Evolutionary conservation across 2,797 vertebrate genomes (phyloP).

Genomic region (Macrochelys suwanniensis): DNA sequence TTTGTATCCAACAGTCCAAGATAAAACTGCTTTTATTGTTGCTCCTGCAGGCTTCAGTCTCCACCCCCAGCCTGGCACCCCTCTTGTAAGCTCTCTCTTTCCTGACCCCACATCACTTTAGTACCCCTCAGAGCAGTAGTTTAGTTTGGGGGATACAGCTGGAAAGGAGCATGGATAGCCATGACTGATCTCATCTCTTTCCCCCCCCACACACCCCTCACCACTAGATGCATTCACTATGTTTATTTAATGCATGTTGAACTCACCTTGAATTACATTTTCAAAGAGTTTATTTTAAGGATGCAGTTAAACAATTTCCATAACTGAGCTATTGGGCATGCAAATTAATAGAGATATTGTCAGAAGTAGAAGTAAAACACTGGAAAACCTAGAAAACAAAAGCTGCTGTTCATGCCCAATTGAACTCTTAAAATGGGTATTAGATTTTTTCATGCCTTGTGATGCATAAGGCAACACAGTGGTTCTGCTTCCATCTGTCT

Average conservation of each 20-base stretch:
- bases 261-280: background rate
- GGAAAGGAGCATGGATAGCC: no score
- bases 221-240: no score
- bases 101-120: no score
- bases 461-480: no score
- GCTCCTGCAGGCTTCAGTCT: background rate
- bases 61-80: background rate
- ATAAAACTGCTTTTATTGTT: background rate
- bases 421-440: background rate
- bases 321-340: background rate
- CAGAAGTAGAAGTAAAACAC: background rate
- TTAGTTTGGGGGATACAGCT: no score
- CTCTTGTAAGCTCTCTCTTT: accelerated
- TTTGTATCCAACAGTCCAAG: background rate
- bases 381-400: background rate
- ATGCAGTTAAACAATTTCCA: background rate
- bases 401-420: background rate
- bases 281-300: background rate
- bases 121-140: no score
- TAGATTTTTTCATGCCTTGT: no score
- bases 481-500: no score
- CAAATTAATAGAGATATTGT: background rate
- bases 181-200: no score
- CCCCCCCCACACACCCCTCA: no score
- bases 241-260: background rate